Base-by-base conservation (phyloP, 2,888 invertebrate genomes). In the Lasius platythorax region DNA sequence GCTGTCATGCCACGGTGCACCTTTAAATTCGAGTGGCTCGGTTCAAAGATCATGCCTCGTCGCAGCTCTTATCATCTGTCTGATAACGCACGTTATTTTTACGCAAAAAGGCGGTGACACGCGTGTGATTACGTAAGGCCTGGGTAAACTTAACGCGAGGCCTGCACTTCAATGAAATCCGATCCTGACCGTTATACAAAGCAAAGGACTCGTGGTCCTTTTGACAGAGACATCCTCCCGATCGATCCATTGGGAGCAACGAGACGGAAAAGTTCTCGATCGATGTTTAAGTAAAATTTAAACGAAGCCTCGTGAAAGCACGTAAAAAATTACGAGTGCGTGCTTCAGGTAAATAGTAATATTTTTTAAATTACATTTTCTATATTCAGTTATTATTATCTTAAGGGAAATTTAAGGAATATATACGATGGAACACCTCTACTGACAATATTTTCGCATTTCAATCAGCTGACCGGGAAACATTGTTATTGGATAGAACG, bases 31-130 rank as follows among this genome's bases (percentile, higher is more conserved):
- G 40, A n/a, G 30, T 70, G 28, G 18, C 61, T 58, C 23, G 18
- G 43, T 85, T 28, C 61, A 76, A 75, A 81, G 58, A 68, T 85
- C 85, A 6, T 56, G 67, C 43, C 28, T 73, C 61, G 63, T 73
- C 70, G 64, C 37, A n/a, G 37, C n/a, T 72, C 50, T 82, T 86
- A 78, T 76, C 76, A 28, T 75, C 28, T 40, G 28, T 40, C 15
- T 23, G 68, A 68, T 82, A 64, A n/a, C 40, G 70, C 40, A 56
- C 6, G 63, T 28, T 50, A 53, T 68, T 61, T 83, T 85, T 72
- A 76, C 70, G 28, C 61, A 85, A 88, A 74, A 5, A n/a, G 3
- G 11, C 70, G 53, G 9, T 15, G 56, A 18, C 37, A 11, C 18
- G 9, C 30, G 9, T 30, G 12, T 40, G 30, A 33, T 82, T 70